Evolutionary conservation across 2,797 vertebrate genomes (phyloP).

Genomic region (Oreonectes daqikongensis): DNA sequence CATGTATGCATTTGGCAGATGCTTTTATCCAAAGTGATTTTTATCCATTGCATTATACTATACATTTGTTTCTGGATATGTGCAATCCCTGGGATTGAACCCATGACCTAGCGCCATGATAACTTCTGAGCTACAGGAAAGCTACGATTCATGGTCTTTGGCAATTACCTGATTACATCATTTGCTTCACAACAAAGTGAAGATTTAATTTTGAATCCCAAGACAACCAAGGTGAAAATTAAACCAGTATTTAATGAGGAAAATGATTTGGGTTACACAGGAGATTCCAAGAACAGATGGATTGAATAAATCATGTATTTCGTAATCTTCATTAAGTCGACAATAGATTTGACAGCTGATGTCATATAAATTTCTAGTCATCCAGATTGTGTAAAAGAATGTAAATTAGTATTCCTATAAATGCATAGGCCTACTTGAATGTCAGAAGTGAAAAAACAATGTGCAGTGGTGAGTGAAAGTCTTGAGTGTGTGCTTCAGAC

Average conservation of each 20-base stretch:
- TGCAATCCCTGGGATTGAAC: too few species aligned
- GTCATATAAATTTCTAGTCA: not conserved
- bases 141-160: slow-evolving; percentile 31
- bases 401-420: not conserved
- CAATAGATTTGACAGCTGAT: slow-evolving; percentile 31
- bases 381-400: slow-evolving; percentile 5
- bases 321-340: slow-evolving; percentile 40
- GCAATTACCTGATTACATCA: slow-evolving; percentile 45
- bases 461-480: too few species aligned
- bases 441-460: too few species aligned
- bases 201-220: slow-evolving; percentile 40
- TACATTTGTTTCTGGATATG: too few species aligned
- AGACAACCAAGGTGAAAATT: slow-evolving; percentile 20
- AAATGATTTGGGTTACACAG: slow-evolving; percentile 35
- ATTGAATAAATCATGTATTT: slow-evolving; percentile 50
- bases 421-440: too few species aligned
- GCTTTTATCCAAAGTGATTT: too few species aligned
- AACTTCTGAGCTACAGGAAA: too few species aligned
- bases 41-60: too few species aligned
- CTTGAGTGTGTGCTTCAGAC: too few species aligned
- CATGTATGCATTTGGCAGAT: too few species aligned
- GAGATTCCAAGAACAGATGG: slow-evolving; percentile 50
- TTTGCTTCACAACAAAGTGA: slow-evolving; percentile 33
- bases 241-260: slow-evolving; percentile 37
- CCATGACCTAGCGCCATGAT: too few species aligned